Evolutionary conservation across 2,888 invertebrate genomes (phyloP), one percentile per base, ranked within the genome.

Genomic region (Xylota segnis): DNA sequence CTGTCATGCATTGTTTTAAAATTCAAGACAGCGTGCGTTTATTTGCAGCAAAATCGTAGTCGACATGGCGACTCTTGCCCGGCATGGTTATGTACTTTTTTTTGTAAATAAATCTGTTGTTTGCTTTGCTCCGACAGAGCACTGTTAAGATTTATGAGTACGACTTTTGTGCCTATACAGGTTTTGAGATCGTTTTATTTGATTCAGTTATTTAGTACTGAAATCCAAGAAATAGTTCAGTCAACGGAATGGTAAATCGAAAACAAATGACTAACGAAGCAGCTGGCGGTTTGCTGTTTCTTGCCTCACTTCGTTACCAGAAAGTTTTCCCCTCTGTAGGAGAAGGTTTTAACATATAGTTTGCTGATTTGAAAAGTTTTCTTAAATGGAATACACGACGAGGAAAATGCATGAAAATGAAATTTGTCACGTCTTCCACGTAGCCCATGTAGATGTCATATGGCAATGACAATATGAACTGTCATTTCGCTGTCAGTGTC

Each of bases 1-100:
- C n/a, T 50, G 58, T 23, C 18, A 29, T 59, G 50, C 72, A 61
- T 72, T 61, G 72, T 61, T 58, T 58, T 58, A 14, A 58, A 71
- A 71, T 58, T 72, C 72, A 61, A 61, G 29, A 16, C 59, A n/a
- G 29, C 72, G 12, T n/a, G 16, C 47, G 59, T 50, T 72, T 40
- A 29, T 58, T 50, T 72, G 61, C 72, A 61, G 58, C 47, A 71
- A 59, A 23, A 27, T 59, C 37, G 34, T 12, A 16, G 50, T 50
- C 12, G 27, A 18, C 16, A 61, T 37, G 18, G n/a, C 16, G 59
- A 27, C 37, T 59, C 50, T 16, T 43, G 14, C 43, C 47, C 65
- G 34, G 27, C 40, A 54, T 66, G 43, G 45, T 18, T 45, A 58
- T 45, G n/a, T 14, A n/a, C n/a, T n/a, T n/a, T n/a, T 9, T 27